Conservation (phyloP, 2,113 vertebrate species). For the Daphoenositta chrysoptera region DNA sequence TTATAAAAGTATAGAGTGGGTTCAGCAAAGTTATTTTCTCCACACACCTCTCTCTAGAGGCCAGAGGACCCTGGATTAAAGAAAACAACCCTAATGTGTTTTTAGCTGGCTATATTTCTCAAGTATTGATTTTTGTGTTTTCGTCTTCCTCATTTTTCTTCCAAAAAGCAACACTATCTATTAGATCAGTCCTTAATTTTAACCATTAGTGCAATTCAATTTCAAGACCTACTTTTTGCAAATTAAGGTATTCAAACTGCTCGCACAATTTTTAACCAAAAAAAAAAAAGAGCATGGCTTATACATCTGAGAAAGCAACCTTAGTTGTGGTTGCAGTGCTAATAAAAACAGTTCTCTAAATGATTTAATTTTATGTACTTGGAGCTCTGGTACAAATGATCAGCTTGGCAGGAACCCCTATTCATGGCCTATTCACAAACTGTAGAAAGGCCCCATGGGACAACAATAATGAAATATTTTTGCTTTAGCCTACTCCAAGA, state of each 20-base stretch:
- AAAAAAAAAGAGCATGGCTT: background rate
- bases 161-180: background rate
- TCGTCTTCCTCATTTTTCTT: background rate
- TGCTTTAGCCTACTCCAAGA: background rate
- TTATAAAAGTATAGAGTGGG: background rate
- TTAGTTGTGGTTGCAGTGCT: background rate
- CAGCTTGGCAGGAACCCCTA: background rate
- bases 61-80: background rate
- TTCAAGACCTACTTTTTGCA: background rate
- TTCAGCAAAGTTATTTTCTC: background rate
- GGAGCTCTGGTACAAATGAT: background rate
- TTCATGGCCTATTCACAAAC: background rate
- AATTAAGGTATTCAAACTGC: background rate
- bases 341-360: background rate
- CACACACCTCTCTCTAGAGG: background rate
- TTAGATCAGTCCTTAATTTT: background rate
- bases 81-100: background rate
- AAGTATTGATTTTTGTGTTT: background rate
- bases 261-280: background rate
- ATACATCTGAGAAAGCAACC: background rate
- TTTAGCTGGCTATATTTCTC: background rate
- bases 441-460: background rate
- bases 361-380: background rate
- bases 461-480: background rate
- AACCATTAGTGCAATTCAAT: background rate